A percentile compares a stretch with the other conserved stretches of the same genome.
Conservation (phyloP, 2,888 invertebrate species). For the Gymnosoma rotundatum region DNA sequence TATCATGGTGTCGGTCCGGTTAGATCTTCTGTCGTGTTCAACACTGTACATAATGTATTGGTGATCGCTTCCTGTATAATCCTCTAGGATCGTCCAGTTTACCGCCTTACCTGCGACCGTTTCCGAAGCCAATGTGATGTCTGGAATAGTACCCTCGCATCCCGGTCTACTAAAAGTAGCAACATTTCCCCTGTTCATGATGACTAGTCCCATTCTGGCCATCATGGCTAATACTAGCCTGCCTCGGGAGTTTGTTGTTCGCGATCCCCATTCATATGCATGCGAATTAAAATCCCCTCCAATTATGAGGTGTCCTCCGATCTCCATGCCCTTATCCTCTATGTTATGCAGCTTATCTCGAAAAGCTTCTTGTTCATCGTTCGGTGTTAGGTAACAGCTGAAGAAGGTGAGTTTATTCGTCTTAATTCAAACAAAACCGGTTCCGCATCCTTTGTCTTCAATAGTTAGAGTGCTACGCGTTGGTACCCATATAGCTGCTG, state of each 20-base stretch:
- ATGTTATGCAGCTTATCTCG: background rate
- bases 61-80: slow-evolving; percentile 21
- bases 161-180: slow-evolving; percentile 3
- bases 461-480: background rate
- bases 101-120: no score
- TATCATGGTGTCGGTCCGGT: background rate
- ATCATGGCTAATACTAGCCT: no score
- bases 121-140: slow-evolving; percentile 1
- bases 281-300: background rate
- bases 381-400: background rate
- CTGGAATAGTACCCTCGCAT: slow-evolving; percentile 9
- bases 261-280: background rate
- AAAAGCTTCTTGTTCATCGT: background rate
- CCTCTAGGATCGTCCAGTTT: background rate
- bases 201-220: background rate
- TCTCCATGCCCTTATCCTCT: background rate
- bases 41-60: slow-evolving; percentile 4
- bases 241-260: background rate
- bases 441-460: background rate
- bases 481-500: slow-evolving; percentile 2
- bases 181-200: background rate
- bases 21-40: background rate
- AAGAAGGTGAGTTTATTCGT: background rate
- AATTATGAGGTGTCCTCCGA: background rate
- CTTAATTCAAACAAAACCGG: background rate